Base-by-base conservation (phyloP, 2,888 invertebrate genomes). In the Phrixothrix hirtus region DNA sequence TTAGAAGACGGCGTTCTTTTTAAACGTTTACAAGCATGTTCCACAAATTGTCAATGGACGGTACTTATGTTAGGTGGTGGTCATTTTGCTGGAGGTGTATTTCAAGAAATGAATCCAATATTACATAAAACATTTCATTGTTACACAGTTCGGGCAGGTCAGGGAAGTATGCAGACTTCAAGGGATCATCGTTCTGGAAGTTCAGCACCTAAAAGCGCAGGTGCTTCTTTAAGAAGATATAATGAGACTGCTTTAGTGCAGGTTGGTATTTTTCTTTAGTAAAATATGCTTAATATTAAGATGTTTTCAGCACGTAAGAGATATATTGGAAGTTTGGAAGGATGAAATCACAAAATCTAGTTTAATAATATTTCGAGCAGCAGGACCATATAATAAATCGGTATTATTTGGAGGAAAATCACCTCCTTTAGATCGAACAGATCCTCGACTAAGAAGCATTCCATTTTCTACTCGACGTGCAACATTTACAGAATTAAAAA, bases 41-140 rank as follows among this genome's bases (percentile, higher is more conserved):
- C 15, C 3, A 6, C 10, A 47, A 62, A 67, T 42, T 43, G 38
- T 1, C 63, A 69, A 53, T 92, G 89, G 89, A 85, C 87, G 0
- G 78, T 94, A 4, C 73, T 94, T 38, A 88, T 93, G 87, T 78
- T 91, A 25, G 90, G 90, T 0, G 92, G 92, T 2, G 93, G 94
- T 1, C 89, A 89, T 72, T 89, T 89, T 76, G 88, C 89, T 14
- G 89, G 83, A 1, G 88, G 84, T 10, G 75, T 89, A 27, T 89
- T 87, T 67, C 70, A 79, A 68, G 80, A 80, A 74, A 64, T 55
- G 53, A 79, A 75, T 66, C 77, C 76, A 46, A 75, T 79, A 65
- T 78, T 73, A 1, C 92, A 93, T 68, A 93, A 93, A 76, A 92
- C 92, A 0, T 85, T 90, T 64, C 92, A 92, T 71, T 86, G 87